Evolutionary conservation across 2,888 invertebrate genomes (phyloP).

Genomic region (Hyalella azteca): DNA sequence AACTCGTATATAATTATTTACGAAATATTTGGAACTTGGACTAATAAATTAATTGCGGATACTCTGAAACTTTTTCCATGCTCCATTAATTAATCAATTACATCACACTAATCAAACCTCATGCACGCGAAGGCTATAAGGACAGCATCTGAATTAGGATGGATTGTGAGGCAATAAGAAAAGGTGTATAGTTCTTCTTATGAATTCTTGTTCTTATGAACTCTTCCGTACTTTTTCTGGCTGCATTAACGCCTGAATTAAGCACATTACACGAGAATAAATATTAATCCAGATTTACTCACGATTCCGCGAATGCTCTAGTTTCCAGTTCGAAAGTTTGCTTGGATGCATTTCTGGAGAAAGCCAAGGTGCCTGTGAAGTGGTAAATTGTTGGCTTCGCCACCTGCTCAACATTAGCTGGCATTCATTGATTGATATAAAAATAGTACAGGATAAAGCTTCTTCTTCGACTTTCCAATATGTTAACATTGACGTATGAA

Average conservation of each 20-base stretch:
- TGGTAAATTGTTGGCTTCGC: background rate
- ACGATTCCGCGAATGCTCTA: background rate
- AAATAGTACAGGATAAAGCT: background rate
- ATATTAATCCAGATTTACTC: background rate
- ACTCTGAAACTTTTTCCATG: no score
- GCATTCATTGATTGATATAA: background rate
- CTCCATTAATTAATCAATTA: no score
- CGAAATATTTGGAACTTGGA: no score
- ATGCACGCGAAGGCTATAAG: no score
- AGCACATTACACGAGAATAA: background rate
- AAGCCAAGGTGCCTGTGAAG: background rate
- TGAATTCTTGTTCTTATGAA: no score
- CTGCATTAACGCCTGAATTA: background rate
- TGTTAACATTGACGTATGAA: background rate
- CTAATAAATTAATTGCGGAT: no score
- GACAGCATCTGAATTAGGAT: no score
- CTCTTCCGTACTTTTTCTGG: background rate
- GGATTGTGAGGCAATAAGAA: no score
- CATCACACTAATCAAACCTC: no score
- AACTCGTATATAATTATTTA: no score
- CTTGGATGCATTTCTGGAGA: background rate
- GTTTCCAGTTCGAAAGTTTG: background rate
- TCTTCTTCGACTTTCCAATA: background rate
- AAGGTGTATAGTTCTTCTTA: no score
- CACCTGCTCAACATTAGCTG: background rate